Conservation (phyloP, 2,797 vertebrate species). For the Premnoplex brunnescens region DNA sequence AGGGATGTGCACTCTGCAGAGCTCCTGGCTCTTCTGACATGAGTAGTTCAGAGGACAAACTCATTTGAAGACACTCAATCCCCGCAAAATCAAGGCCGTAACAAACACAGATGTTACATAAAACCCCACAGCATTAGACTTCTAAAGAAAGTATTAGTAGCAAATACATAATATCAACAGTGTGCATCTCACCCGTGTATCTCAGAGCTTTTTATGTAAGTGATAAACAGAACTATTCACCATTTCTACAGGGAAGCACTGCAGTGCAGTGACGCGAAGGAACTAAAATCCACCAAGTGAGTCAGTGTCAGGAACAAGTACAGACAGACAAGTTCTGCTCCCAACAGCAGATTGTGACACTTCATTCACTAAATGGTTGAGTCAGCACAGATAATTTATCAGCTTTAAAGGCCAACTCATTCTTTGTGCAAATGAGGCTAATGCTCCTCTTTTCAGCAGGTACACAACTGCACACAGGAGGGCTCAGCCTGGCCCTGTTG, state of each 20-base stretch:
- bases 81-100: neutral
- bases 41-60: neutral
- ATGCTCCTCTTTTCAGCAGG: neutral
- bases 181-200: neutral
- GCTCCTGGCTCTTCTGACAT: neutral
- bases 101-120: neutral
- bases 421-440: neutral
- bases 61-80: neutral
- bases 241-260: neutral
- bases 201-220: neutral
- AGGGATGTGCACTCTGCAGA: neutral
- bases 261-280: neutral
- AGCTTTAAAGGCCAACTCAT: neutral
- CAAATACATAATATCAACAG: neutral
- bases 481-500: neutral
- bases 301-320: conserved; percentile 18
- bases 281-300: conserved; percentile 17
- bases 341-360: neutral
- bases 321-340: conserved; percentile 31
- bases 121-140: neutral
- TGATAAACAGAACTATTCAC: neutral
- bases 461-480: neutral
- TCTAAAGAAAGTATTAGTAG: neutral
- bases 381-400: conserved; percentile 9
- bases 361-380: neutral